Conservation (phyloP, 2,113 vertebrate species). For the Rhinoptilus africanus region DNA sequence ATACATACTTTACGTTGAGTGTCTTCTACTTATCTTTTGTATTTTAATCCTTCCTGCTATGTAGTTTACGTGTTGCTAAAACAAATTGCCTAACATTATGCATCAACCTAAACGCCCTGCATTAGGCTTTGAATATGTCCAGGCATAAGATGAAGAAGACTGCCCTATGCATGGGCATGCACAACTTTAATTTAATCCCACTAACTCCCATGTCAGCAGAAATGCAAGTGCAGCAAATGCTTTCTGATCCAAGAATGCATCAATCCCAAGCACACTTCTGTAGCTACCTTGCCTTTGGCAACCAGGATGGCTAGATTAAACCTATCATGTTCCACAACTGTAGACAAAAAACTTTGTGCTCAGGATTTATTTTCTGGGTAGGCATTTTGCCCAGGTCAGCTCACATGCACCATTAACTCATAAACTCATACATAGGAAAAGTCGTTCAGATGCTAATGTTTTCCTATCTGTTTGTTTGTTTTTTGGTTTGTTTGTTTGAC, state of each 20-base stretch:
- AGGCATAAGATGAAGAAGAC: not conserved
- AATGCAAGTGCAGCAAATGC: not conserved
- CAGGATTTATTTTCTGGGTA: not conserved
- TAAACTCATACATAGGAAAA: not conserved
- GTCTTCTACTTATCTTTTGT: not conserved
- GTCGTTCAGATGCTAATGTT: not conserved
- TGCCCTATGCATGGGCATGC: not conserved
- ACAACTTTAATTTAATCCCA: not conserved
- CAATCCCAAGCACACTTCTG: not conserved
- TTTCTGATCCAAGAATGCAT: not conserved
- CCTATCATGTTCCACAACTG: not conserved
- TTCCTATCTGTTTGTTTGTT: not conserved
- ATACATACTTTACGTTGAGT: not conserved
- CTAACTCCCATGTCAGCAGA: not conserved
- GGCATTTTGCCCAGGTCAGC: not conserved
- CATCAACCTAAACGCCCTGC: not conserved
- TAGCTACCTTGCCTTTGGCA: not conserved
- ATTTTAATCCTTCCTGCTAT: not conserved
- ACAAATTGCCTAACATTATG: not conserved
- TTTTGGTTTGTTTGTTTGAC: too few species aligned
- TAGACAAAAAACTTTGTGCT: not conserved
- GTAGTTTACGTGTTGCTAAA: not conserved
- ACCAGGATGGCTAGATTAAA: not conserved
- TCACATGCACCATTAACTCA: not conserved
- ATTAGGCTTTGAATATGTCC: not conserved